Evolutionary conservation across 2,797 vertebrate genomes (phyloP).

Genomic region (Pangasius larnaudii): DNA sequence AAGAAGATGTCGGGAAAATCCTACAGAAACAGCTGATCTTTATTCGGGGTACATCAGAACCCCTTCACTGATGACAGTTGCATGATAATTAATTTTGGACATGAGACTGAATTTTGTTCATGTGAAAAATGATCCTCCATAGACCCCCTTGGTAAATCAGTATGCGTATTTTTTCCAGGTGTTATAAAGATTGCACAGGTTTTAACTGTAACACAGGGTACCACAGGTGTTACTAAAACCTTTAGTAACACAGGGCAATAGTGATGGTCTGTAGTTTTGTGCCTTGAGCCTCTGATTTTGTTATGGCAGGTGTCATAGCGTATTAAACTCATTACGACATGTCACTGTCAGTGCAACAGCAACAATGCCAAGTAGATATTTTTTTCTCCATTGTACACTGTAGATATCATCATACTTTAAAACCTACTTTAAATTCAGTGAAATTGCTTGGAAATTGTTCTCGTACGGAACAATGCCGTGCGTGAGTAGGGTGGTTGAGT

Average conservation of each 20-base stretch:
- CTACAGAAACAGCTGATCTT: background rate
- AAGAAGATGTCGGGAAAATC: background rate
- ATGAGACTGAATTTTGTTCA: background rate
- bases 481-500: slow-evolving; percentile 17
- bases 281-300: slow-evolving; percentile 3
- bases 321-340: slow-evolving; percentile 19
- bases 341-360: background rate
- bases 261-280: background rate
- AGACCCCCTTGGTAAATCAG: background rate
- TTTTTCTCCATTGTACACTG: background rate
- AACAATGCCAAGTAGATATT: background rate
- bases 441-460: slow-evolving; percentile 28
- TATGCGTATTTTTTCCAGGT: background rate
- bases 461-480: background rate
- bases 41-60: background rate
- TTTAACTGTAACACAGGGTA: too few relatives aligned
- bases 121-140: background rate
- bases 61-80: background rate
- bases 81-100: background rate
- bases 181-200: background rate
- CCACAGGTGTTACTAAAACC: background rate
- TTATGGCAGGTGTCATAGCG: slow-evolving; percentile 4
- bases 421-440: slow-evolving; percentile 28
- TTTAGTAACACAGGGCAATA: background rate
- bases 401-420: slow-evolving; percentile 10